Evolutionary conservation across 2,888 invertebrate genomes (phyloP).

Genomic region (Ophion slaviceki): DNA sequence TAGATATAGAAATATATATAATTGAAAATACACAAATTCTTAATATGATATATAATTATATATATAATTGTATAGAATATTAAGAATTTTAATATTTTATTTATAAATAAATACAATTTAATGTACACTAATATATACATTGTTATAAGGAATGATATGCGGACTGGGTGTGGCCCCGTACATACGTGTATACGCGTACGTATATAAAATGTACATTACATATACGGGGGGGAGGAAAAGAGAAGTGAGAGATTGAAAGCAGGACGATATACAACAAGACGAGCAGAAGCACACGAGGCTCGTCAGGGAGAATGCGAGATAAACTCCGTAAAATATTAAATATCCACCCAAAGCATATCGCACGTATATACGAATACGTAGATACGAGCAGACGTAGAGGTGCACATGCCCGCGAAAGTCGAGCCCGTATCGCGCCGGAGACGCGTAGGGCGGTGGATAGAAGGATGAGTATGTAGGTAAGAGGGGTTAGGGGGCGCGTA

Average conservation of each 20-base stretch:
- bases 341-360: conserved; percentile 51
- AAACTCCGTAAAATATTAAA: conserved; percentile 57
- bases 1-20: too few relatives aligned
- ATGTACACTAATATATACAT: neutral
- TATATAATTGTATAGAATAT: too few relatives aligned
- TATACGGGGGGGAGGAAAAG: conserved; percentile 35
- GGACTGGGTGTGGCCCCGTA: conserved; percentile 60
- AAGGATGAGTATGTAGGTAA: conserved; percentile 21
- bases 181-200: conserved; percentile 5
- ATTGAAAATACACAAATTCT: too few relatives aligned
- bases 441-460: conserved; percentile 23
- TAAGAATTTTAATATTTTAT: too few relatives aligned
- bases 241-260: conserved; percentile 48
- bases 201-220: conserved; percentile 26
- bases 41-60: too few relatives aligned
- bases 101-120: neutral
- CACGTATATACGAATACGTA: neutral
- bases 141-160: neutral
- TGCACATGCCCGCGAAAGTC: conserved; percentile 46
- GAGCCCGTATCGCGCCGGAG: conserved; percentile 55
- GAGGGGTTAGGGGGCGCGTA: neutral
- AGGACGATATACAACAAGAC: conserved; percentile 29
- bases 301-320: conserved; percentile 51
- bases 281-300: conserved; percentile 18
- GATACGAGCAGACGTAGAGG: neutral